Evolutionary conservation across 2,888 invertebrate species (phyloP).

Genomic region (Orthosia cruda): DNA sequence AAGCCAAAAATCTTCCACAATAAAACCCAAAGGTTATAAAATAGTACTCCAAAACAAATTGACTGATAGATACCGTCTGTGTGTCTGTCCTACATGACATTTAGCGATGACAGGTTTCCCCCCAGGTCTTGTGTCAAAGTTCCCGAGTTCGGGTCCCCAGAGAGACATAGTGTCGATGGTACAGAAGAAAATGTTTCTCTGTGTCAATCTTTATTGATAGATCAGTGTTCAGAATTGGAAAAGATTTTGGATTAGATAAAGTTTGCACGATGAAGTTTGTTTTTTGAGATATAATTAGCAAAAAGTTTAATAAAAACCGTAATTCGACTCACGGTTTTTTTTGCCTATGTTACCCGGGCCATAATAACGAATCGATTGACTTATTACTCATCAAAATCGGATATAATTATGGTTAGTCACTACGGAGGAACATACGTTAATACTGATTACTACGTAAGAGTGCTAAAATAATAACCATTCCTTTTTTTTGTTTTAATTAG

Average conservation of each 20-base stretch:
- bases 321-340: too few species aligned
- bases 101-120: slow-evolving; percentile 28
- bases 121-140: slow-evolving; percentile 49
- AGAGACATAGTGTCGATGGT: slow-evolving; percentile 32
- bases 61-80: slow-evolving; percentile 36
- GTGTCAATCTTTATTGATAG: slow-evolving; percentile 44
- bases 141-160: slow-evolving; percentile 53
- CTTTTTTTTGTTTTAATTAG: too few species aligned
- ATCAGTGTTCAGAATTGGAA: slow-evolving; percentile 22
- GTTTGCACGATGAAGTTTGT: neutral
- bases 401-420: too few species aligned
- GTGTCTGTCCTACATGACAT: slow-evolving; percentile 42
- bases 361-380: too few species aligned
- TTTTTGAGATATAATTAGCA: too few species aligned
- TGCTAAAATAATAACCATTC: too few species aligned
- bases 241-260: slow-evolving; percentile 15
- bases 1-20: neutral
- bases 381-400: too few species aligned
- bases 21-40: neutral
- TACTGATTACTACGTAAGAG: too few species aligned
- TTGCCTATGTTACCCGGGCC: too few species aligned
- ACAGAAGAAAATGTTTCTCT: slow-evolving; percentile 32
- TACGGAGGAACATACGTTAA: too few species aligned
- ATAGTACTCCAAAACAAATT: slow-evolving; percentile 33
- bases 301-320: neutral